Evolutionary conservation across 2,797 vertebrate genomes (phyloP).

Genomic region (Prunella strophiata): DNA sequence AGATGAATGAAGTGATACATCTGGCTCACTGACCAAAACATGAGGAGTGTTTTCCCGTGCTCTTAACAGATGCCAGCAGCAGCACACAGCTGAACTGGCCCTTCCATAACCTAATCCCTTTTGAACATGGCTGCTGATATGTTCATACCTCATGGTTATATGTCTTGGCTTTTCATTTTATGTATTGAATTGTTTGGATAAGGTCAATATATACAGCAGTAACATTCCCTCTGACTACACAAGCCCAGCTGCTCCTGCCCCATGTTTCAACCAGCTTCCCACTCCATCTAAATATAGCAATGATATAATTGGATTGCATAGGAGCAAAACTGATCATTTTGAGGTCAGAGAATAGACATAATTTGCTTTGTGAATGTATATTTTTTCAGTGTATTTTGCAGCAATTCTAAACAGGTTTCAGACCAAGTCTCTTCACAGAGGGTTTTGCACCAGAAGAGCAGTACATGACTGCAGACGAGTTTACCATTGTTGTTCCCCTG

Average conservation of each 20-base stretch:
- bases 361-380: background rate
- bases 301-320: background rate
- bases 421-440: background rate
- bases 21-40: constrained; percentile 53
- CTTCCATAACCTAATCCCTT: constrained; percentile 49
- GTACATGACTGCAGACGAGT: background rate
- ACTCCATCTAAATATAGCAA: background rate
- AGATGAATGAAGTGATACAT: constrained; percentile 67
- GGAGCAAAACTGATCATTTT: background rate
- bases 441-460: background rate
- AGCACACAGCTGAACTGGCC: constrained; percentile 35
- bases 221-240: constrained; percentile 21
- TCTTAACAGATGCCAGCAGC: constrained; percentile 63
- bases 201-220: constrained; percentile 29
- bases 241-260: constrained; percentile 45
- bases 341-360: background rate
- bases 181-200: constrained; percentile 49
- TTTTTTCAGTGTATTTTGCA: background rate
- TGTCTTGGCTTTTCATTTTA: constrained; percentile 65
- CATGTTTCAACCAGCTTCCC: constrained; percentile 35
- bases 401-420: background rate
- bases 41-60: constrained; percentile 51
- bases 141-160: constrained; percentile 48
- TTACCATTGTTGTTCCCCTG: background rate
- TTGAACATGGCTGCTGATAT: constrained; percentile 51